Percentiles rank a stretch among this genome's conserved stretches.
phyloP scores from a whole-genome alignment of 2,113 vertebrate species.

The Amblyornis subalaris region DNA sequence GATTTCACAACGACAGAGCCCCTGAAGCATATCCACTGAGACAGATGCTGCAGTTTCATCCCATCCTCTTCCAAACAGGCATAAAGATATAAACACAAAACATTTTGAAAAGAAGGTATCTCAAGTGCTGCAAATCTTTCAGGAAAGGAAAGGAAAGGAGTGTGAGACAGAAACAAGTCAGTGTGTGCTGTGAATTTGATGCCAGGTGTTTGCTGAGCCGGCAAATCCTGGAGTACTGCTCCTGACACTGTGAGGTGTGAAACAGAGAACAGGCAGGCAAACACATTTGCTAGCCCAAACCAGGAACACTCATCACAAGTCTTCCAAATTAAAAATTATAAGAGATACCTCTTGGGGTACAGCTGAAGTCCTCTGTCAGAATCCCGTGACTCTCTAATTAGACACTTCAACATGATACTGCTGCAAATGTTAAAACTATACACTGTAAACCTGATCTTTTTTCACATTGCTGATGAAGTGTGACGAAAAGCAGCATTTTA shows the following conservation, averaged over 20 bases:
- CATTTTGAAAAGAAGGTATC: not conserved
- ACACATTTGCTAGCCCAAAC: not conserved
- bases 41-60: not conserved
- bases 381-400: slow-evolving; percentile 8
- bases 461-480: not conserved
- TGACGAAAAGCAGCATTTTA: not conserved
- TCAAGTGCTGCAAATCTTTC: not conserved
- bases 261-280: not conserved
- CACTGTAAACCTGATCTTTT: not conserved
- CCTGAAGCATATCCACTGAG: not conserved
- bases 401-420: not conserved
- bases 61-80: not conserved
- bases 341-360: not conserved
- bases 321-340: not conserved
- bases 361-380: slow-evolving; percentile 24
- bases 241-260: not conserved
- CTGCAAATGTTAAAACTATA: not conserved
- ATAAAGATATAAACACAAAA: not conserved
- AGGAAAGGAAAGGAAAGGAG: not conserved
- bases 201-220: not conserved
- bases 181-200: not conserved
- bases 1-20: not conserved
- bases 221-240: not conserved
- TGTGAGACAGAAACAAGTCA: not conserved
- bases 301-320: not conserved